A percentile compares a stretch with the other conserved stretches of the same genome.
Evolutionary conservation across 2,888 invertebrate species (phyloP).

Genomic region (Tortricodes alternella): DNA sequence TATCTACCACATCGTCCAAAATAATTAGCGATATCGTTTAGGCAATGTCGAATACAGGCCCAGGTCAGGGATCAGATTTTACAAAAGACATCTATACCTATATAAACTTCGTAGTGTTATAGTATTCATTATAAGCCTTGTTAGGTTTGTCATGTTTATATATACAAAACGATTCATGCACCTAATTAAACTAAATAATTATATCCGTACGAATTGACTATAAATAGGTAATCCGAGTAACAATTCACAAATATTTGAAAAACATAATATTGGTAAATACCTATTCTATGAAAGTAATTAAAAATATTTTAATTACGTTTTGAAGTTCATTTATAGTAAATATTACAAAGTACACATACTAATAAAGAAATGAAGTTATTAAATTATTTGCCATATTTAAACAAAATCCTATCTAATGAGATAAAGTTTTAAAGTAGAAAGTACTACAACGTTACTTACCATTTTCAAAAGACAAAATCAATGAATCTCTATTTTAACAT

Average conservation of each 20-base stretch:
- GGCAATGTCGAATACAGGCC: no score
- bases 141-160: slow-evolving; percentile 69
- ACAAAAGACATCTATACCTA: background rate
- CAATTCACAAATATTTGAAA: slow-evolving; percentile 54
- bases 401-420: slow-evolving; percentile 24
- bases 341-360: slow-evolving; percentile 1
- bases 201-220: slow-evolving; percentile 63
- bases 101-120: slow-evolving; percentile 6
- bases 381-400: background rate
- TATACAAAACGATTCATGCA: slow-evolving; percentile 54
- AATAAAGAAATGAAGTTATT: no score
- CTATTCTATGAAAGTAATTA: slow-evolving; percentile 36
- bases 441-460: slow-evolving; percentile 39
- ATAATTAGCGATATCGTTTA: no score
- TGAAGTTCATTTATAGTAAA: slow-evolving; percentile 23
- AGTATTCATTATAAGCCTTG: slow-evolving; percentile 64
- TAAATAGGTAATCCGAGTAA: slow-evolving; percentile 78
- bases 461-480: slow-evolving; percentile 37
- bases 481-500: slow-evolving; percentile 44
- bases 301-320: slow-evolving; percentile 42
- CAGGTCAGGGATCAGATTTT: background rate
- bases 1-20: no score
- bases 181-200: slow-evolving; percentile 59
- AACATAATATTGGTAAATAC: slow-evolving; percentile 33
- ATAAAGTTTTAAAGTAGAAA: slow-evolving; percentile 28